These are phyloP conservation scores for Ctenomys sociabilis DNA, from an alignment of 2,113 vertebrate genomes.

Conservation along the genomic window DNA sequence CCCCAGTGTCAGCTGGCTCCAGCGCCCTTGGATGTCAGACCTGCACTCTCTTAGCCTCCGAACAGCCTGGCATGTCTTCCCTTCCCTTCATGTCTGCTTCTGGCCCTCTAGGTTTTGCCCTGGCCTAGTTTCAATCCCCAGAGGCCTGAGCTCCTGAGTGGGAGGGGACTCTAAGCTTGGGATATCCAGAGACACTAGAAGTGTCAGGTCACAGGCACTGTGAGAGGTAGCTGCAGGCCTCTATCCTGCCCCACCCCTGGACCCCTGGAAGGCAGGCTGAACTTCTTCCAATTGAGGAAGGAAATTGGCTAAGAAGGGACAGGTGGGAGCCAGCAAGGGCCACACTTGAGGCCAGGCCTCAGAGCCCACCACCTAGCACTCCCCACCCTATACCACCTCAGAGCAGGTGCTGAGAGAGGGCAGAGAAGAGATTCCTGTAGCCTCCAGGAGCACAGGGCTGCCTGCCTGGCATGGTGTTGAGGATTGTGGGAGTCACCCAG, in stretches of 20 bases:
- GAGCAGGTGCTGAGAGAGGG: neutral
- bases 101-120: neutral
- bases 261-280: neutral
- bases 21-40: constrained; percentile 23
- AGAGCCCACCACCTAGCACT: rapidly evolving
- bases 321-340: neutral
- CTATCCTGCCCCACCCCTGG: neutral
- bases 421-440: neutral
- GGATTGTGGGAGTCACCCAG: neutral
- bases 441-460: neutral
- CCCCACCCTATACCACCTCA: neutral
- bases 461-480: neutral
- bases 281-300: neutral
- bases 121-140: neutral
- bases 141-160: neutral
- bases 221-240: neutral
- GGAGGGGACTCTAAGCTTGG: neutral
- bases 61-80: neutral
- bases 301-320: neutral
- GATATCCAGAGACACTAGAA: neutral
- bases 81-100: neutral
- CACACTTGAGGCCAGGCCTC: neutral
- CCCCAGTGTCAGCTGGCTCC: neutral
- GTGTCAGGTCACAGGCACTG: neutral
- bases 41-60: neutral